Base-by-base conservation (phyloP, 2,797 vertebrate genomes). In the Cottoperca gobio region DNA sequence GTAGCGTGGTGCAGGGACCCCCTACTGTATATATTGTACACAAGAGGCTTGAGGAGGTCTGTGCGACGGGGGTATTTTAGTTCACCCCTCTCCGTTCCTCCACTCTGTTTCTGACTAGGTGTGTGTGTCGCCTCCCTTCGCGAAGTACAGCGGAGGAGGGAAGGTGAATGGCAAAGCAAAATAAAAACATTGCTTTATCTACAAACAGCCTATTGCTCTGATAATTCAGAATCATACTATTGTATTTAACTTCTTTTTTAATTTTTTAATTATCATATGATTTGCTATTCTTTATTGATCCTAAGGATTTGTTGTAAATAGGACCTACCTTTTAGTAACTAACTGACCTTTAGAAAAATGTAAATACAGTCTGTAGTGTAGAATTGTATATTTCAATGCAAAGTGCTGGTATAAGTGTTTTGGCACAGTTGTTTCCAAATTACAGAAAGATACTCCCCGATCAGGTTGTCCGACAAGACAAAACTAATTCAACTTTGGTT, bases 261-360 rank as follows among this genome's bases (percentile, higher is more conserved):
- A 17, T 42, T 42, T 42, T 52, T 43, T 13, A 11, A 26, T 8
- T 31, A 37, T 49, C 16, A 17, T 23, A 35, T 59, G 17, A 49
- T 40, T 50, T 50, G 10, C 4, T 45, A 28, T 60, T 50, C 8
- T 53, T 39, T 55, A 48, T 55, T 60, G 58, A 79, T 64, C 61
- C 50, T 40, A 70, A 40, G 60, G 49, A 73, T 77, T 55, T 31
- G 6, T 9, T 62, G 49, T 42, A 53, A 58, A 69, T 33, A 42
- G 7, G 45, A 46, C 21, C 7, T 7, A n/a, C 28, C 43, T 52
- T 52, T 67, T 26, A 35, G 2, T 28, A 26, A 37, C 2, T 14
- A 21, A 13, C 5, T 45, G 7, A 43, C 17, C 3, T 59, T 64
- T 33, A 46, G 1, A 37, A 40, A 75, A 26, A 24, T 26, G 0